A percentile compares a stretch with the other conserved stretches of the same genome.
phyloP scores from a whole-genome alignment of 1,140 invertebrate genomes.

The Eriosoma lanigerum region DNA sequence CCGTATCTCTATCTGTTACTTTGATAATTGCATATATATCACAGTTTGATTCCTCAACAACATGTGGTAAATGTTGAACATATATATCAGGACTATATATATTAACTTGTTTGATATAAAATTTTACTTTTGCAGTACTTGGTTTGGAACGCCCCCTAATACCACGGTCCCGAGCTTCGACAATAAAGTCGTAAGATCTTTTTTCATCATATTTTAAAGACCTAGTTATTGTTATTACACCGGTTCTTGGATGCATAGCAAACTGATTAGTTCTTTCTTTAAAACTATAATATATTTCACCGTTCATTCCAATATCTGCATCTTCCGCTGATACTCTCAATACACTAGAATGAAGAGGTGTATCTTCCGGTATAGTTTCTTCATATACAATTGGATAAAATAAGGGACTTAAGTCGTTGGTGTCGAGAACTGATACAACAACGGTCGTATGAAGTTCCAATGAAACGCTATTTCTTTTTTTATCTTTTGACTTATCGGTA shows the following conservation, averaged over 20 bases:
- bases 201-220: slow-evolving; percentile 70
- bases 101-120: slow-evolving; percentile 83
- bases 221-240: slow-evolving; percentile 81
- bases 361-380: slow-evolving; percentile 85
- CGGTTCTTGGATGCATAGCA: slow-evolving; percentile 88
- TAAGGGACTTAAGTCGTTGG: slow-evolving; percentile 88
- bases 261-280: slow-evolving; percentile 82
- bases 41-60: slow-evolving; percentile 80
- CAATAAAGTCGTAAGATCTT: slow-evolving; percentile 72
- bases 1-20: slow-evolving; percentile 78
- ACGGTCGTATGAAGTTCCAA: slow-evolving; percentile 74
- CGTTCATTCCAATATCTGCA: slow-evolving; percentile 90
- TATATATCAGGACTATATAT: slow-evolving; percentile 80
- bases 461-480: slow-evolving; percentile 60
- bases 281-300: slow-evolving; percentile 95
- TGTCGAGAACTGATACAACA: slow-evolving; percentile 79
- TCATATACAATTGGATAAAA: slow-evolving; percentile 87
- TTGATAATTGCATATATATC: slow-evolving; percentile 88
- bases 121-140: slow-evolving; percentile 72
- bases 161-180: slow-evolving; percentile 82
- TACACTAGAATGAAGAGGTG: slow-evolving; percentile 77
- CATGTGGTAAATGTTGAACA: slow-evolving; percentile 75
- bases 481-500: slow-evolving; percentile 60
- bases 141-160: slow-evolving; percentile 65
- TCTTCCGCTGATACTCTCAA: slow-evolving; percentile 83